Evolutionary conservation across 1,140 invertebrate species (phyloP).

Genomic region (Physella acuta): DNA sequence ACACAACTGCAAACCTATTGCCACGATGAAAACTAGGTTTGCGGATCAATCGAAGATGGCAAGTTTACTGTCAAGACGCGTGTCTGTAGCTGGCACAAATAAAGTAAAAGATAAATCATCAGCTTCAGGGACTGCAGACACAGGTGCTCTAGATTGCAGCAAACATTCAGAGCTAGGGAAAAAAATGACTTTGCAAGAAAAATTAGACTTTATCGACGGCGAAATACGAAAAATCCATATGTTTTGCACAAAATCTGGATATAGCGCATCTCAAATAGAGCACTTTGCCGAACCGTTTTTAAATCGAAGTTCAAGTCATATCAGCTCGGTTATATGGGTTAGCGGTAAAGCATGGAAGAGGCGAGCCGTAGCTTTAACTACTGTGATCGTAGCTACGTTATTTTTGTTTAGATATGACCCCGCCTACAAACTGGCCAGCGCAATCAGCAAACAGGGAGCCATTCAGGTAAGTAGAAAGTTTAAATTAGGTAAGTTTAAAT

Average conservation of each 20-base stretch:
- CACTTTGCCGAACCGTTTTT: slow-evolving; percentile 20
- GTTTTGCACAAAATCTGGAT: slow-evolving; percentile 23
- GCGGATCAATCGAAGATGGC: neutral
- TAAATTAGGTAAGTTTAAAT: too few relatives aligned
- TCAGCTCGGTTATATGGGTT: slow-evolving; percentile 3
- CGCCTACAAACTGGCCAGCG: slow-evolving; percentile 10
- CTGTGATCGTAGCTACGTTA: neutral
- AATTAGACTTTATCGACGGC: slow-evolving; percentile 21
- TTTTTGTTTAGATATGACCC: slow-evolving; percentile 19
- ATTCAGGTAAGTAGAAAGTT: slow-evolving; percentile 3
- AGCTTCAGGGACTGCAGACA: too few relatives aligned
- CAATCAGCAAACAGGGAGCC: slow-evolving; percentile 18
- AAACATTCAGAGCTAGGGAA: neutral
- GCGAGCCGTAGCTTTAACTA: slow-evolving; percentile 1
- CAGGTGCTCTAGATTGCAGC: too few relatives aligned
- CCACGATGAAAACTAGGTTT: neutral
- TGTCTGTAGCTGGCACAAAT: neutral
- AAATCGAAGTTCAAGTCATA: neutral
- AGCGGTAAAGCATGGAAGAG: slow-evolving; percentile 22
- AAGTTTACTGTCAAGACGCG: neutral
- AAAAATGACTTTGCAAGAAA: slow-evolving; percentile 21
- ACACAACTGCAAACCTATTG: neutral
- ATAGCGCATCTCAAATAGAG: slow-evolving; percentile 19
- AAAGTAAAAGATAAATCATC: neutral
- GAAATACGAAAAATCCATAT: slow-evolving; percentile 23